Base-by-base conservation (phyloP, 2,797 vertebrate genomes). In the Characodon lateralis region DNA sequence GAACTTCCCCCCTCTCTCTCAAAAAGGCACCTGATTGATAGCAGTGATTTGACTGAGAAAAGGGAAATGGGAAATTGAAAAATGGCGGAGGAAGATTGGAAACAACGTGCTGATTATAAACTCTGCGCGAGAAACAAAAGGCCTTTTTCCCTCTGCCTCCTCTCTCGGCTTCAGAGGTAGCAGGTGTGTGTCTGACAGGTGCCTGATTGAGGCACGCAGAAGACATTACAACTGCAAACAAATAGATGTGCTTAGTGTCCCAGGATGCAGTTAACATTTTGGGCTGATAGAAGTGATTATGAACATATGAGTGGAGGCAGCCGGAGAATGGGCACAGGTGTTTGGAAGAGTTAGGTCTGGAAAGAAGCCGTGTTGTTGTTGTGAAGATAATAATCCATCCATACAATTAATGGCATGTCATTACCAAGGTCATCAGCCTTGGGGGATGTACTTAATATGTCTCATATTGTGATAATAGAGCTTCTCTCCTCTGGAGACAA, bases 51-150 rank as follows among this genome's bases (percentile, higher is more conserved):
- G 93, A 95, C 94, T 94, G 92, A 93, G 93, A 95, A 95, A 95
- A 90, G 88, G 93, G 91, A 93, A 95, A 95, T 93, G 90, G 94
- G 93, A 95, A 95, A 96, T 95, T 95, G 95, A 95, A 95, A 95
- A 96, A 95, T 94, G 94, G 93, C 88, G 87, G 85, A 83, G 84
- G 90, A 92, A 94, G 94, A 94, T 95, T 95, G 94, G 91, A 95
- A 95, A 94, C 94, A 94, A 93, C 82, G 87, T 55, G 87, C 94
- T 95, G 95, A 96, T 96, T 95, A 95, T 95, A 94, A 95, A 95
- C 92, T 91, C 89, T 82, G 90, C 68, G 87, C 41, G 87, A 84
- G 87, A 95, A 95, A 95, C 93, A 94, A 96, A 95, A 88, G 90
- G 89, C 89, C 89, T 89, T 82, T 85, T 46, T 69, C 24, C 88